Percentiles rank a stretch among this genome's conserved stretches.
phyloP scores from a whole-genome alignment of 2,888 invertebrate genomes.

The Eristalis intricaria region DNA sequence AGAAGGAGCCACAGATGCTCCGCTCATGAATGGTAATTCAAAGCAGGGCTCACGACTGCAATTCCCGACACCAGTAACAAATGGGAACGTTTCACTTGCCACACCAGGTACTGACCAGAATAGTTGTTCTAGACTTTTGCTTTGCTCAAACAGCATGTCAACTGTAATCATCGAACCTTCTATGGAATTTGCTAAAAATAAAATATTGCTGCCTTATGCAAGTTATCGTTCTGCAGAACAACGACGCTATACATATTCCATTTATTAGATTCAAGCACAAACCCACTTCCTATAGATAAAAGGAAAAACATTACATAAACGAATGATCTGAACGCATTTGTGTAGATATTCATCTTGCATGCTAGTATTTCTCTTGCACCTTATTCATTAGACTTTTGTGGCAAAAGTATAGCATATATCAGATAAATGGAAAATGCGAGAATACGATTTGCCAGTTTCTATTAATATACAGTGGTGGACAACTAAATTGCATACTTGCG shows the following conservation, averaged over 20 bases:
- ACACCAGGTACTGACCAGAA: constrained; percentile 76
- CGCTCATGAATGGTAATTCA: constrained; percentile 75
- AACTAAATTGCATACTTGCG: too few species aligned
- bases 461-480: too few species aligned
- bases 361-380: too few species aligned
- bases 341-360: too few species aligned
- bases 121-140: constrained; percentile 75
- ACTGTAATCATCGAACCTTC: constrained; percentile 62
- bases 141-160: constrained; percentile 74
- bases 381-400: too few species aligned
- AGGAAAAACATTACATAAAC: not conserved
- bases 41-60: constrained; percentile 43
- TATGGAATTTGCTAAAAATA: constrained; percentile 47
- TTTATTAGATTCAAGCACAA: constrained; percentile 74
- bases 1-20: constrained; percentile 71
- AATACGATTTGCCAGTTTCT: too few species aligned
- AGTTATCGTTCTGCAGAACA: constrained; percentile 70
- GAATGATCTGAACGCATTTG: not conserved
- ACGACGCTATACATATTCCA: constrained; percentile 79
- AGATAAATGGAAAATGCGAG: too few species aligned
- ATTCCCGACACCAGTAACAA: constrained; percentile 57
- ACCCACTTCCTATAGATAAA: not conserved
- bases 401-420: too few species aligned
- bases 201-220: constrained; percentile 56
- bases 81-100: constrained; percentile 74